Evolutionary conservation across 2,797 vertebrate genomes (phyloP).

Genomic region (Phoebastria nigripes): DNA sequence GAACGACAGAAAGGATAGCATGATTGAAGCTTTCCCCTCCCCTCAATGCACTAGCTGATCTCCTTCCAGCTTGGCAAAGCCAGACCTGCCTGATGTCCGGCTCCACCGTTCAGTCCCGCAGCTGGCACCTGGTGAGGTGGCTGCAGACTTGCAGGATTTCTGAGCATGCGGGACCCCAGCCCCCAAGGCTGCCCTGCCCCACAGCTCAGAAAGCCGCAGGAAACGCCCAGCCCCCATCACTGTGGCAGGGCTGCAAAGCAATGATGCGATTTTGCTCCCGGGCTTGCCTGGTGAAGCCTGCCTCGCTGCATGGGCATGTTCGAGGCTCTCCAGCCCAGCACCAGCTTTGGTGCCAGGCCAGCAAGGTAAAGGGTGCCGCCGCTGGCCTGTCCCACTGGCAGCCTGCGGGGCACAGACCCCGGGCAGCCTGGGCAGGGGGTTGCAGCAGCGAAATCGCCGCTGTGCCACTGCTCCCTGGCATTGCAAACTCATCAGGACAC

Average conservation of each 20-base stretch:
- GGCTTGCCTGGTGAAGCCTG: background rate
- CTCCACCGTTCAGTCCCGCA: background rate
- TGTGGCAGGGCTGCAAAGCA: background rate
- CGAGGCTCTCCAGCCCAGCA: background rate
- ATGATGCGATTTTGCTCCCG: rapidly evolving
- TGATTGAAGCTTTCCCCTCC: background rate
- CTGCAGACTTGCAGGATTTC: background rate
- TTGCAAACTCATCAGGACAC: rapidly evolving
- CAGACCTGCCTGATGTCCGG: background rate
- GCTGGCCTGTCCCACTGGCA: rapidly evolving
- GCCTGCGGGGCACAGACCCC: background rate
- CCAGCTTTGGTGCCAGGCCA: background rate
- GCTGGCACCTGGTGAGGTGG: background rate
- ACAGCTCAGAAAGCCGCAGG: background rate
- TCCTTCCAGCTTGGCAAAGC: background rate
- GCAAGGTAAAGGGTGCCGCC: background rate
- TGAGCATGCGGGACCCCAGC: background rate
- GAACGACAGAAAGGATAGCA: background rate
- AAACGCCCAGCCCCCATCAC: rapidly evolving
- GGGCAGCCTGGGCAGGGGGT: background rate
- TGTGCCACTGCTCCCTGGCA: background rate
- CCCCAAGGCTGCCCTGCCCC: background rate
- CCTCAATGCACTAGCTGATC: rapidly evolving
- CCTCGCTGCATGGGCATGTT: rapidly evolving
- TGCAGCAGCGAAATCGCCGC: rapidly evolving